phyloP scores from a whole-genome alignment of 2,888 invertebrate species.

The Deroplatys truncata region DNA sequence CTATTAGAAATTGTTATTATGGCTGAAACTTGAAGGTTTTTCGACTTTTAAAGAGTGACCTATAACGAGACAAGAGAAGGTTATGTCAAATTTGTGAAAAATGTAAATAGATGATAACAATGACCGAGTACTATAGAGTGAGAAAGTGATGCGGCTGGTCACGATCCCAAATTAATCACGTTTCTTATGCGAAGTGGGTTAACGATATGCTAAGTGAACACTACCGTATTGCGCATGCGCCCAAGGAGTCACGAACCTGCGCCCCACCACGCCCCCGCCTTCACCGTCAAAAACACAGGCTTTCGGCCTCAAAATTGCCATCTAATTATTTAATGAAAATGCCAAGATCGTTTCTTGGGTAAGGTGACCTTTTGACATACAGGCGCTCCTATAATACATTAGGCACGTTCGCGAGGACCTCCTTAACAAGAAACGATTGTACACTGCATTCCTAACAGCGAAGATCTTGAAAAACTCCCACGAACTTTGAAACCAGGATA shows the following conservation, averaged over 20 bases:
- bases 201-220: neutral
- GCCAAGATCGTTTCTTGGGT: neutral
- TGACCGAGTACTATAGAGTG: neutral
- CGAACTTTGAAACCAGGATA: too few relatives aligned
- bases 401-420: neutral
- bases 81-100: too few relatives aligned
- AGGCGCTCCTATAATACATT: neutral
- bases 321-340: neutral
- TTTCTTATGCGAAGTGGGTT: neutral
- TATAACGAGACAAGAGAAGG: too few relatives aligned
- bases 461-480: too few relatives aligned
- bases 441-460: too few relatives aligned
- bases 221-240: neutral
- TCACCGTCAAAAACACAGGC: neutral
- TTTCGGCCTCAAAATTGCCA: neutral
- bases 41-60: too few relatives aligned
- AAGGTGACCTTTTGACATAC: neutral
- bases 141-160: neutral
- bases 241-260: neutral
- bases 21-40: too few relatives aligned
- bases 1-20: too few relatives aligned
- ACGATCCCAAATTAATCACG: neutral
- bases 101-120: too few relatives aligned
- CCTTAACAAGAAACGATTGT: too few relatives aligned
- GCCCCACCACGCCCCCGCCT: neutral